Evolutionary conservation across 2,113 vertebrate genomes (phyloP).

Genomic region (Manacus vitellinus): DNA sequence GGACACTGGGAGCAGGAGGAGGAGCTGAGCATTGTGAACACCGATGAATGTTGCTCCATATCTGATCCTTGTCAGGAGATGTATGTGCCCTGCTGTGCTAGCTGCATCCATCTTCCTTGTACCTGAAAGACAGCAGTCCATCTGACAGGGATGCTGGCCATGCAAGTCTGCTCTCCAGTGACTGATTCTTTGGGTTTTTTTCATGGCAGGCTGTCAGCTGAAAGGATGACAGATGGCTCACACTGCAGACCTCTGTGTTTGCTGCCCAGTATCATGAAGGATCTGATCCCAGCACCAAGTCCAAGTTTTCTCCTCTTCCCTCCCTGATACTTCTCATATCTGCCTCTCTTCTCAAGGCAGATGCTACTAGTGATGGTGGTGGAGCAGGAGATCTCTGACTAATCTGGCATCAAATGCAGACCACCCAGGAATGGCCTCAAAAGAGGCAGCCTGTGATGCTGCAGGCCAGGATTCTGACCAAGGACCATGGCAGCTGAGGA

Average conservation of each 20-base stretch:
- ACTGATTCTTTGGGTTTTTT: background rate
- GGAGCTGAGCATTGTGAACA: background rate
- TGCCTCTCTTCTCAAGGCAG: background rate
- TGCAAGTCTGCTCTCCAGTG: background rate
- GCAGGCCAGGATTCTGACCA: background rate
- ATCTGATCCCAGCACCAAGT: background rate
- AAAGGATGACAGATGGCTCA: slow-evolving; percentile 17
- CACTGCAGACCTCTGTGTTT: background rate
- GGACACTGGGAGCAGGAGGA: background rate
- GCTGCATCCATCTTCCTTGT: background rate
- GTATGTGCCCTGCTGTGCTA: background rate
- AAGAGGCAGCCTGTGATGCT: background rate
- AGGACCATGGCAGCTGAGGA: background rate
- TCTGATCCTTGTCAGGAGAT: background rate
- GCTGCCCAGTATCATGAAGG: background rate
- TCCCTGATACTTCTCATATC: background rate
- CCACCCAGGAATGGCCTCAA: background rate
- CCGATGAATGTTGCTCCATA: background rate
- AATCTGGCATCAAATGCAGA: background rate
- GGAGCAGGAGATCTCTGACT: background rate
- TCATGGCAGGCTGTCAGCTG: background rate
- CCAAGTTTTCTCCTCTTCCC: background rate
- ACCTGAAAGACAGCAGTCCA: background rate
- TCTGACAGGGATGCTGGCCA: background rate
- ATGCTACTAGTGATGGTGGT: background rate